Percentiles rank a stretch among this genome's conserved stretches.
These are phyloP conservation scores for Tetragonula clypearis DNA, from an alignment of 1,140 invertebrate species.

Conservation along the genomic window DNA sequence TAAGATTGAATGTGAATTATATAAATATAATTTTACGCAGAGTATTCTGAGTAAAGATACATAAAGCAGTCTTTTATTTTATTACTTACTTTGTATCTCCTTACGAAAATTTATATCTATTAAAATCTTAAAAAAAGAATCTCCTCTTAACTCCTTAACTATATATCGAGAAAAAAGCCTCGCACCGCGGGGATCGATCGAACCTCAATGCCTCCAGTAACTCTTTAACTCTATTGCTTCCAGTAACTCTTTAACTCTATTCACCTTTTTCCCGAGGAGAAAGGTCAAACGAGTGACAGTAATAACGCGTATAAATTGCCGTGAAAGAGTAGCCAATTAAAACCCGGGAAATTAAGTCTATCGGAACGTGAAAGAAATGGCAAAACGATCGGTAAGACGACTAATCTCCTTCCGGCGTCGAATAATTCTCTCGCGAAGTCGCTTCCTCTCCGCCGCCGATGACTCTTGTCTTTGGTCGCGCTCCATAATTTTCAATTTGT, in stretches of 20 bases:
- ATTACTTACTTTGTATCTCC: no score
- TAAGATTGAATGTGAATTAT: no score
- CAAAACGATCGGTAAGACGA: neutral
- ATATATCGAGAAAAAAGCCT: no score
- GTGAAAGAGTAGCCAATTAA: constrained; percentile 28
- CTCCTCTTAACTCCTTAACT: no score
- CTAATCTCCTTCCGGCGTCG: constrained; percentile 16
- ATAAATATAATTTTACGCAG: no score
- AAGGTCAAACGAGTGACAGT: neutral
- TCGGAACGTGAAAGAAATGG: neutral
- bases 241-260: neutral
- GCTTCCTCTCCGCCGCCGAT: constrained; percentile 2
- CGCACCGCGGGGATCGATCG: no score
- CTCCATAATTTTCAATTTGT: constrained; percentile 82
- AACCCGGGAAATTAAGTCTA: neutral
- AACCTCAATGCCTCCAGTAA: no score
- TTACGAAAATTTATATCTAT: no score
- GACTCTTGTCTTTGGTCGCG: constrained; percentile 45
- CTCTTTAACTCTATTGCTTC: neutral
- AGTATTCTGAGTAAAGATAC: no score
- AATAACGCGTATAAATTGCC: constrained; percentile 3
- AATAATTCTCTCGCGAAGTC: constrained; percentile 14
- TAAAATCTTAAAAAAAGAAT: no score
- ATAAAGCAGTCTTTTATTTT: no score
- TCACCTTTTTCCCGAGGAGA: neutral